Base-by-base conservation (phyloP, 2,888 invertebrate species). In the Nasonovia ribisnigri region DNA sequence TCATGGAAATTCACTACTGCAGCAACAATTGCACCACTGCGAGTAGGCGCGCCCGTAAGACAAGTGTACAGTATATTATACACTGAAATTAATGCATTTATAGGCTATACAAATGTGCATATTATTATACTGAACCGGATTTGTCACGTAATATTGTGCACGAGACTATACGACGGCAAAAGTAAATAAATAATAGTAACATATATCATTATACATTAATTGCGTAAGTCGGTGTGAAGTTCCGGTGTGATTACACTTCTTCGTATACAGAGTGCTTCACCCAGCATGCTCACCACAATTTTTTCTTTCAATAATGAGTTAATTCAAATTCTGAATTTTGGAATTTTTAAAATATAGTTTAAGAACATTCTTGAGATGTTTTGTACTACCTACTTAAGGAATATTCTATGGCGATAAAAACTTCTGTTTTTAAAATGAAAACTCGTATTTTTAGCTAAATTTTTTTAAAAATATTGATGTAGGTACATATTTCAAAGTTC, bases 31-130 rank as follows among this genome's bases (percentile, higher is more conserved):
- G 36, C 77, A 20, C 77, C 77, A 77, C 36, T 8, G 77, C 77
- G 77, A 77, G 77, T 77, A 77, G 77, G 77, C 77, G 77, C 77
- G 36, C 77, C 36, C 20, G 77, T 77, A 77, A 77, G 77, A 77
- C 77, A 77, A 77, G 77, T 84, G 43, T 36, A 77, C 77, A 36
- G 5, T 36, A n/a, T 77, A 36, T 20, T 67, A 36, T 36, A 67
- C 67, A 26, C 67, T 36, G 67, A 13, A 16, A 67, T 16, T 16
- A n/a, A n/a, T 26, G 36, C n/a, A 67, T 20, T 36, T 77, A 8
- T 77, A 8, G 8, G 36, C 36, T 77, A 36, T 36, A 77, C 2
- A 77, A 20, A 77, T 77, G 20, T 20, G 36, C 67, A 36, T 6
- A 16, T 51, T 48, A 60, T 67, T n/a, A 67, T n/a, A 36, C 36